Percentiles rank a stretch among this genome's conserved stretches.
Evolutionary conservation across 2,113 vertebrate genomes (phyloP).

Genomic region (Egretta garzetta): DNA sequence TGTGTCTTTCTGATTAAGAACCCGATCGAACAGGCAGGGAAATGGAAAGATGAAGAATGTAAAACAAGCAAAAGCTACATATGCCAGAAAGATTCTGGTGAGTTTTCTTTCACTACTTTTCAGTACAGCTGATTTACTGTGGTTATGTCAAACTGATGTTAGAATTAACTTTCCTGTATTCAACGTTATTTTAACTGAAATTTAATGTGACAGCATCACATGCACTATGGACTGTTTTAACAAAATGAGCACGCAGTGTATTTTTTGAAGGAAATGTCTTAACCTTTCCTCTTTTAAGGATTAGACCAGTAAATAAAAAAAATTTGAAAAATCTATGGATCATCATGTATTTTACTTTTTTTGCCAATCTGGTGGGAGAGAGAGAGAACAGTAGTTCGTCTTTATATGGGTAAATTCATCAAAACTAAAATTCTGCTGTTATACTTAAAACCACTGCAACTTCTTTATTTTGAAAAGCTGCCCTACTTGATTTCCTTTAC

Average conservation of each 20-base stretch:
- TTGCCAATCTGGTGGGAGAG: not conserved
- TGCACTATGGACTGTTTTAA: not conserved
- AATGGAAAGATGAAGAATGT: conserved; percentile 85
- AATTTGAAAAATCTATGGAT: not conserved
- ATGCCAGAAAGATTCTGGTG: conserved; percentile 85
- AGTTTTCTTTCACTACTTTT: not conserved
- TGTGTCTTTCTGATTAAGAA: conserved; percentile 79
- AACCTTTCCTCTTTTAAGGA: not conserved
- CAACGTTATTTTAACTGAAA: not conserved
- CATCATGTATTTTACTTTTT: not conserved
- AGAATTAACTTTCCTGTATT: not conserved
- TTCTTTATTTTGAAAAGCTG: not conserved
- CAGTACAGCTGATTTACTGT: not conserved
- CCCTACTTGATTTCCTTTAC: not conserved
- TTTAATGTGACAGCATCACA: not conserved
- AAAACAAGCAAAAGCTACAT: conserved; percentile 76
- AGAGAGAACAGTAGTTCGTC: not conserved
- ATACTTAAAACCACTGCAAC: not conserved
- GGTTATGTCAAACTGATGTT: not conserved
- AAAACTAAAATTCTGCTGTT: not conserved
- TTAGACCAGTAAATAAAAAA: not conserved
- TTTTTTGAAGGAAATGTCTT: not conserved
- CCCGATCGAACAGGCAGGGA: conserved; percentile 58
- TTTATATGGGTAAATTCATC: not conserved
- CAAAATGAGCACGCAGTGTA: not conserved